Evolutionary conservation across 2,113 vertebrate genomes (phyloP), one percentile per base, ranked within the genome.

Genomic region (Saimiri boliviensis): DNA sequence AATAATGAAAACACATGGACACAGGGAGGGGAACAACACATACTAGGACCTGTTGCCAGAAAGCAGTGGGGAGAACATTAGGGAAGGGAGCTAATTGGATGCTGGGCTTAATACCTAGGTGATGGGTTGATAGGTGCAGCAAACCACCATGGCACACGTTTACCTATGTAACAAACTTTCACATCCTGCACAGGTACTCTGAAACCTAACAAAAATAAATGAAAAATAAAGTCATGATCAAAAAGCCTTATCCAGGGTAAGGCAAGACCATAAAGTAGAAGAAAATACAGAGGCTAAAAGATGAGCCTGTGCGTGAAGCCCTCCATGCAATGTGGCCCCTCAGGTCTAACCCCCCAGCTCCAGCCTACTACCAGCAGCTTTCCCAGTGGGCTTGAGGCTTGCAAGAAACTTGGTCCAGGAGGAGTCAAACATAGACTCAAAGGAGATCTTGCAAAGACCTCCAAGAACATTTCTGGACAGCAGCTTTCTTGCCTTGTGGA

Each of bases 201-300:
- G 60, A 12, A 63, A 63, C 60, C 13, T 32, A 63, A 32, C 30
- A 63, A 30, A 13, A 27, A 11, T 27, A 32, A 63, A 63, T 14
- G 32, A 63, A 60, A 60, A 63, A 63, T 63, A 63, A 63, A 80
- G 70, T 45, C 42, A 82, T 73, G 52, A 52, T 45, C 27, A 49
- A 77, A 90, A 81, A n/a, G 21, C 60, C 92, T 17, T 70, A 32
- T n/a, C 16, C 88, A 81, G 56, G 8, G 5, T 80, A 90, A 66
- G 54, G 42, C 14, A 70, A 96, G 35, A 93, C 63, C 52, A 52
- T 40, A 66, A 80, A 76, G 54, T 3, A 11, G 32, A 96, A 94
- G 56, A 86, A 93, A 94, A 90, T 4, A 20, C 6, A 76, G 40
- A 71, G 5, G 68, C 30, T 73, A 42, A 73, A 68, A 40, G 14